Evolutionary conservation across 2,113 vertebrate species (phyloP), one percentile per base, ranked within the genome.

Genomic region (Tyto alba): DNA sequence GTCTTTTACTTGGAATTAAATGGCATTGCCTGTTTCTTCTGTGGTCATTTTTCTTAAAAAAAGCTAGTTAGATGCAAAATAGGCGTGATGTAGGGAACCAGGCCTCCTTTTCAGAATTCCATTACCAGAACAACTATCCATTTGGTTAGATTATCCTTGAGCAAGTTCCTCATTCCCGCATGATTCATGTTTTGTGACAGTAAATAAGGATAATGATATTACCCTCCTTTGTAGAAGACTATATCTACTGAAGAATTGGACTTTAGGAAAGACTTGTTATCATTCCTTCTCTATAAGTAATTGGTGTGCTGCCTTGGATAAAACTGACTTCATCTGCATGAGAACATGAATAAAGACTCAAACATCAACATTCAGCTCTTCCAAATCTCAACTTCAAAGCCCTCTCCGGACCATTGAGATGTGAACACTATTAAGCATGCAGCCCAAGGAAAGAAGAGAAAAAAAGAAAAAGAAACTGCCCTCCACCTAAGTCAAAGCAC

Each of bases 331-430:
- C 69, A 87, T 82, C 76, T 73, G 21, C 66, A 73, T 50, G 41
- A 87, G 69, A 92, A 90, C 53, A 79, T 18, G 95, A 90, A 89
- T 57, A 89, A 89, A 75, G 56, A 55, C 45, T 64, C 72, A 66
- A 86, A 38, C 20, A 75, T 91, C 56, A 59, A 66, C n/a, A 82
- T 63, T 91, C 16, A 68, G n/a, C 29, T 89, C 52, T 84, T 68
- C 90, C 59, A 89, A 88, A 89, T 57, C 71, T 88, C 34, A 89
- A 38, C 66, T 76, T 96, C 85, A 90, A 78, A 94, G 43, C 34
- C 30, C 40, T 95, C 41, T 57, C 68, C 73, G 74, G 64, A 94
- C 62, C 47, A 83, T 10, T 83, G 71, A 91, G 52, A 88, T 80
- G 89, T 72, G 74, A 93, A 78, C 13, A n/a, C n/a, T 67, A 86